Conservation (phyloP, 2,113 vertebrate genomes). For the Pagrus major region DNA sequence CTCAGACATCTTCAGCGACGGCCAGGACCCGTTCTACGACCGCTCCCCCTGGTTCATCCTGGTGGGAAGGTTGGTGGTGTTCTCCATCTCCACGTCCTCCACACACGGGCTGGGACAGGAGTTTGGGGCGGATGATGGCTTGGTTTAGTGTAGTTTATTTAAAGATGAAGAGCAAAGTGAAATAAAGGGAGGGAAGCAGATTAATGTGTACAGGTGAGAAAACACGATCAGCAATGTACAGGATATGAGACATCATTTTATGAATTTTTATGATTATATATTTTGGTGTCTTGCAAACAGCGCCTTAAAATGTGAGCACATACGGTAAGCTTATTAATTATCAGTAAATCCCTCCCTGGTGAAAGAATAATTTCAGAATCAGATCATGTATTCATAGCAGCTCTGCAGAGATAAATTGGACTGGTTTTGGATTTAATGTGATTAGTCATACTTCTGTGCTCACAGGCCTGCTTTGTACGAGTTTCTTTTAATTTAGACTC, state of each 20-base stretch:
- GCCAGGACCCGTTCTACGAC: conserved; percentile 99
- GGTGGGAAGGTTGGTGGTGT: conserved; percentile 97
- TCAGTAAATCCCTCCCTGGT: conserved; percentile 3
- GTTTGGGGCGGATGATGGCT: conserved; percentile 85
- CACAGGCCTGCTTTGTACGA: conserved; percentile 28
- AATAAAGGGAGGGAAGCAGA: neutral
- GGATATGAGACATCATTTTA: neutral
- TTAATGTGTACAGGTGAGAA: neutral
- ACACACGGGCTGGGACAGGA: conserved; percentile 78
- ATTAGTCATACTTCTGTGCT: conserved; percentile 60
- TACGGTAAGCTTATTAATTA: conserved; percentile 17
- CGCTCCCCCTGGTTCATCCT: conserved; percentile 99
- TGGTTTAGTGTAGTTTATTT: conserved; percentile 66
- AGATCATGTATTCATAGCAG: conserved; percentile 46
- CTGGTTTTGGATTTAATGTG: conserved; percentile 37
- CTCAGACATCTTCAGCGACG: conserved; percentile 98
- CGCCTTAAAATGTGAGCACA: neutral
- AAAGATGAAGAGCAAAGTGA: neutral
- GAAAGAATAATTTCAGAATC: conserved; percentile 34
- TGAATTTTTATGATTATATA: too few species aligned
- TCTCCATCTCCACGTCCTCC: conserved; percentile 77
- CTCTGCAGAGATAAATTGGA: conserved; percentile 40
- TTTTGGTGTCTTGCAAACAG: neutral
- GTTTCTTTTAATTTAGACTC: conserved; percentile 48
- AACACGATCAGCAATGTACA: neutral